Evolutionary conservation across 2,113 vertebrate species (phyloP), one percentile per base, ranked within the genome.

Genomic region (Ia io): DNA sequence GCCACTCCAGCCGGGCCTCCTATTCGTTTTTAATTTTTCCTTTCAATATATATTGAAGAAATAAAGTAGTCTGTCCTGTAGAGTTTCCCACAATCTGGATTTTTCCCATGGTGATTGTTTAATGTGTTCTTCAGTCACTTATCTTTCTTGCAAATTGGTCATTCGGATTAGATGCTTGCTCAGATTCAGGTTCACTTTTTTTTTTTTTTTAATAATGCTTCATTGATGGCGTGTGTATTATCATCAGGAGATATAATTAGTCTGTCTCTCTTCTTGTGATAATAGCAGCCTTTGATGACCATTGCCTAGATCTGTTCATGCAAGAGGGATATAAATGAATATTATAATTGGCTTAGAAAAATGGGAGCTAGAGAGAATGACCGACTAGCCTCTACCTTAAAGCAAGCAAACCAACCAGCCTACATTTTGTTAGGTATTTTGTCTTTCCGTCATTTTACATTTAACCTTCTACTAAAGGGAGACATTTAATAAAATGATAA

Each of bases 41-140:
- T 89, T 89, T 94, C 37, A 88, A 2, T 84, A 40, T 84, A 40
- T 94, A 88, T 78, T 91, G 35, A 84, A 61, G n/a, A 70, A 91
- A 84, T 32, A 88, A 70, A 11, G 35, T 51, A 70, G 23, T 53
- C 92, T 51, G 1, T 61, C 40, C 6, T 84, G 2, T 70, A 44
- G 70, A 10, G 11, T 96, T 93, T 63, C 18, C 42, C 8, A 77
- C 49, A 83, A 32, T 71, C n/a, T 88, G 51, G 7, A 11, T 77
- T 69, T 59, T 42, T 37, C 49, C 12, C 42, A 5, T 63, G 49
- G 23, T 83, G 11, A 83, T 88, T 82, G 32, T 91, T 87, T 71
- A 47, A 28, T 71, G 3, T 56, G 8, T 56, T 88, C 25, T 25
- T 91, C 3, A 65, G 37, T 88, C 9, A 42, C 42, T 84, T 83